Evolutionary conservation across 2,888 invertebrate genomes (phyloP), one percentile per base, ranked within the genome.

Genomic region (Seladonia tumulorum): DNA sequence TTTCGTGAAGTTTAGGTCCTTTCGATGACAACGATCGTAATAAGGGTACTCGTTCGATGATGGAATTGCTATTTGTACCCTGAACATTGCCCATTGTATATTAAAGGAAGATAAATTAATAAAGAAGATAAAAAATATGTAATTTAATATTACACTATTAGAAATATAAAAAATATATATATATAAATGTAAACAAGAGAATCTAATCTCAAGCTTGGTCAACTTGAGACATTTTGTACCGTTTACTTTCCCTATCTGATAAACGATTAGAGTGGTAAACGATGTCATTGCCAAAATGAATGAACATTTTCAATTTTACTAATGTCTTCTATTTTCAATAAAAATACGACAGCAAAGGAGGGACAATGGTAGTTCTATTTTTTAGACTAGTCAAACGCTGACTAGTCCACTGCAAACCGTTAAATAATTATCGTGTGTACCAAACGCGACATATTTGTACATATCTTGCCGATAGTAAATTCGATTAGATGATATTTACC

Each of bases 11-110:
- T 96, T 95, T 25, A 95, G 88, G 70, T 95, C 95, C 89, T 95
- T 95, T 85, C 93, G 94, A n/a, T 89, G 87, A 89, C 96, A 96
- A 77, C 93, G 94, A 63, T 95, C 95, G 90, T 93, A 95, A 53
- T 91, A 93, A 0, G 94, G 94, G 86, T 94, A 94, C 70, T 92
- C 85, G 5, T 86, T 83, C 12, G 91, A 84, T 49, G 78, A 49
- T 0, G 95, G 95, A 83, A 95, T 95, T 7, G 94, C 93, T 49
- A 95, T 91, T n/a, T 91, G 84, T 77, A 94, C 89, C 88, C 95
- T 95, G 92, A 39, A 68, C 39, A 60, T 57, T 57, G 0, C n/a
- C 12, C 8, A 57, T 57, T 12, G 0, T 12, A n/a, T 57, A n/a
- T 57, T n/a, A 57, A 53, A 53, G n/a, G 22, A 22, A n/a, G n/a